Conservation (phyloP, 2,113 vertebrate genomes). For the Amphiprion percula region DNA sequence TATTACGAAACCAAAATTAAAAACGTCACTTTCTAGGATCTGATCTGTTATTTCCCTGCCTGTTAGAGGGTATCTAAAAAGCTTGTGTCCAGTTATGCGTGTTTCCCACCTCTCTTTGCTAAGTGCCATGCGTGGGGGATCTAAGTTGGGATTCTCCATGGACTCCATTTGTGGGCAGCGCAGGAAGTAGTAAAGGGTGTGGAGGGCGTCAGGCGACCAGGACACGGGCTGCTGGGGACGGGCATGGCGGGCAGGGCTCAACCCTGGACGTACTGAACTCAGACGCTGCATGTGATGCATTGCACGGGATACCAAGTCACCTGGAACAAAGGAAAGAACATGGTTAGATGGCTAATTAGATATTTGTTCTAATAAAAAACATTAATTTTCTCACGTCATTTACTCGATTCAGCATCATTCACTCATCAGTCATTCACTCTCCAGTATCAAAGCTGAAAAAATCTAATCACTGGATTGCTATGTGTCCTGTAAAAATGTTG, state of each 20-base stretch:
- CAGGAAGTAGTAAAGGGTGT: constrained; percentile 99
- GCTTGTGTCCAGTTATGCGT: constrained; percentile 26
- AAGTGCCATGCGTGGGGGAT: constrained; percentile 95
- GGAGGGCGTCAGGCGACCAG: constrained; percentile 96
- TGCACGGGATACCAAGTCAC: constrained; percentile 96
- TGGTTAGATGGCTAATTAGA: neutral
- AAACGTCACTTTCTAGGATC: constrained; percentile 2
- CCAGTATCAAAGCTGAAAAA: neutral
- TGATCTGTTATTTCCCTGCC: constrained; percentile 21
- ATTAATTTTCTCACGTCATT: neutral
- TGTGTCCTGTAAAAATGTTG: neutral
- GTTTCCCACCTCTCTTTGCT: constrained; percentile 93
- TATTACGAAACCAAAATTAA: neutral
- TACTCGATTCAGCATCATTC: neutral
- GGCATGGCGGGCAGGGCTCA: constrained; percentile 91
- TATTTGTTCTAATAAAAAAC: neutral
- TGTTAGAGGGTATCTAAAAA: constrained; percentile 9
- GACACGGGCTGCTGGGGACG: constrained; percentile 92
- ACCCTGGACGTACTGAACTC: constrained; percentile 87
- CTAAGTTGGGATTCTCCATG: constrained; percentile 99
- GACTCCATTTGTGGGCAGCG: constrained; percentile 99
- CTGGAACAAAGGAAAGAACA: constrained; percentile 73
- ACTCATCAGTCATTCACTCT: no score
- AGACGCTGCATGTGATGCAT: constrained; percentile 99
- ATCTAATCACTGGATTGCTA: neutral